These are phyloP conservation scores for Campylorhamphus procurvoides DNA, from an alignment of 2,113 vertebrate species.

Conservation along the genomic window DNA sequence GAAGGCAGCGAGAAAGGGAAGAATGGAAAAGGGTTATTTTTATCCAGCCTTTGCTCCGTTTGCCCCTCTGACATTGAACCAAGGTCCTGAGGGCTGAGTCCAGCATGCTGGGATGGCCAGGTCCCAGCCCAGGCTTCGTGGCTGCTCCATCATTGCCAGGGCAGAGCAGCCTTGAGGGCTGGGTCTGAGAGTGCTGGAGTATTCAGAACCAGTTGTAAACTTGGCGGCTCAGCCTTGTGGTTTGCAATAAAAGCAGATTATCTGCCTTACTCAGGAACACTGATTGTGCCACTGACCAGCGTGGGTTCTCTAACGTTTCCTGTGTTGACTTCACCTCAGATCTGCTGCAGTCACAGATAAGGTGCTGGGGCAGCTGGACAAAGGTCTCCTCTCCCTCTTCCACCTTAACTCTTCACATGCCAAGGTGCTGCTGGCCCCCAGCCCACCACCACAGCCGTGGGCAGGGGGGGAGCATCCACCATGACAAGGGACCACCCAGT, in stretches of 20 bases:
- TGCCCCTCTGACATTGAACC: rapidly evolving
- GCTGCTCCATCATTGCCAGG: neutral
- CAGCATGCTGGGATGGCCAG: rapidly evolving
- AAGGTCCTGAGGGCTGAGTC: neutral
- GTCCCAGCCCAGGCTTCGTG: rapidly evolving
- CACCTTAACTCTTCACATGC: neutral
- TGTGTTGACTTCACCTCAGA: neutral
- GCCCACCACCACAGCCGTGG: neutral
- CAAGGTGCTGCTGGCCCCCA: neutral
- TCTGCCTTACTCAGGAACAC: neutral
- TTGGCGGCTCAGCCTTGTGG: neutral
- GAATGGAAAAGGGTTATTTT: neutral
- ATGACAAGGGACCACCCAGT: rapidly evolving
- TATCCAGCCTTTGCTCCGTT: neutral
- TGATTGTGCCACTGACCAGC: neutral
- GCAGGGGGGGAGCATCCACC: neutral
- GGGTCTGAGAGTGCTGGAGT: neutral
- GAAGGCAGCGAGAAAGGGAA: neutral
- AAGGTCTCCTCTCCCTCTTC: slow-evolving; percentile 27
- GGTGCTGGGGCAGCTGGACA: neutral
- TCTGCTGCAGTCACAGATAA: neutral
- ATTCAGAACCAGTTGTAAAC: neutral
- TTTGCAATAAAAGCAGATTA: neutral
- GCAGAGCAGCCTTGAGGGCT: neutral
- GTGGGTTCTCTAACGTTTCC: neutral